Percentiles rank a stretch among this genome's conserved stretches.
phyloP scores from a whole-genome alignment of 1,140 invertebrate species.

The Leptonema lineaticorne region DNA sequence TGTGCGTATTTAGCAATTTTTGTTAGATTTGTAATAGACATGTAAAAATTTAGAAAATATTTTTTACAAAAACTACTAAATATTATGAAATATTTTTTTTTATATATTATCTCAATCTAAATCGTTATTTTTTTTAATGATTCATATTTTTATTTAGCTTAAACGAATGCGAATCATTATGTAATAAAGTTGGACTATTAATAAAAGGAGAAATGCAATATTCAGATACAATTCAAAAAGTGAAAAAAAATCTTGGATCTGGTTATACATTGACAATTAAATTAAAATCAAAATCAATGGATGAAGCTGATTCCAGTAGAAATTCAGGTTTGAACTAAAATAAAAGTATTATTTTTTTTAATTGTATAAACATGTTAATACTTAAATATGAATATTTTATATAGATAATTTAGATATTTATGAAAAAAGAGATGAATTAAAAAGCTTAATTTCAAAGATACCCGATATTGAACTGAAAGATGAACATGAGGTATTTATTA shows the following conservation, averaged over 20 bases:
- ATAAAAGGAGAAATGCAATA: slow-evolving; percentile 69
- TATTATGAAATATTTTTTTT: too few relatives aligned
- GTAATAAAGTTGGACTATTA: slow-evolving; percentile 80
- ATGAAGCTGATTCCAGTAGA: not conserved
- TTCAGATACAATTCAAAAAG: slow-evolving; percentile 56
- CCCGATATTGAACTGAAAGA: not conserved
- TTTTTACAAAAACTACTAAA: too few relatives aligned
- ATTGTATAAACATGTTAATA: not conserved
- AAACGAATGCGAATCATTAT: slow-evolving; percentile 85
- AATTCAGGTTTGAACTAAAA: slow-evolving; percentile 38
- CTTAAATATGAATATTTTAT: not conserved
- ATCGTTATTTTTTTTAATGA: not conserved
- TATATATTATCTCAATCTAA: too few relatives aligned
- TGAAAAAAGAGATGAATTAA: too few relatives aligned
- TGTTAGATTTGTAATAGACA: too few relatives aligned
- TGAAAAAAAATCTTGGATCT: slow-evolving; percentile 57
- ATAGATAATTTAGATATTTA: too few relatives aligned
- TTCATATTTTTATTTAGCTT: slow-evolving; percentile 59
- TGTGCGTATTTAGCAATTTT: too few relatives aligned
- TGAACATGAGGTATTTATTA: not conserved
- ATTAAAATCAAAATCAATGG: slow-evolving; percentile 20
- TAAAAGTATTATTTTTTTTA: not conserved
- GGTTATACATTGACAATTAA: slow-evolving; percentile 55
- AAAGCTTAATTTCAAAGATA: too few relatives aligned
- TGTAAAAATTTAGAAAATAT: too few relatives aligned